These are phyloP conservation scores for Strigops habroptila DNA, from an alignment of 2,113 vertebrate genomes.

Conservation along the genomic window DNA sequence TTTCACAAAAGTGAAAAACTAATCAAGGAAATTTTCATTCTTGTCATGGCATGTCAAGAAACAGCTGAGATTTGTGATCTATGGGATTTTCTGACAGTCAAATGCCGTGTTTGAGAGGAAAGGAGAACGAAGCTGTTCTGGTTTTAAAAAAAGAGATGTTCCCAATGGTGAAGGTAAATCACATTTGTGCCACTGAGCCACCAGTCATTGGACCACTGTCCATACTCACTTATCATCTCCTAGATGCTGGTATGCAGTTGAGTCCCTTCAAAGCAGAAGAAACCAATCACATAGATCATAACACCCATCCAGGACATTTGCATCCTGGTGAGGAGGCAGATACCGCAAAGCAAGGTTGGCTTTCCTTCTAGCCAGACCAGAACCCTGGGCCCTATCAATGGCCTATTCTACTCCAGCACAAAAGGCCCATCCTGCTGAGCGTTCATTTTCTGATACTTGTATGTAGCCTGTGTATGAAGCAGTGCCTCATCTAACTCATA, in stretches of 20 bases:
- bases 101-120: not conserved
- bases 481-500: too few relatives aligned
- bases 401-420: not conserved
- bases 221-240: not conserved
- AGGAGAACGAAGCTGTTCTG: not conserved
- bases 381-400: not conserved
- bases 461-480: not conserved
- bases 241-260: not conserved
- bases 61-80: not conserved
- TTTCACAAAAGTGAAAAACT: not conserved
- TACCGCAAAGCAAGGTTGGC: not conserved
- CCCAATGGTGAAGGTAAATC: not conserved
- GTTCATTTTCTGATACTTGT: not conserved
- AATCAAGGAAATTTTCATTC: not conserved
- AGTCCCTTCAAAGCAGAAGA: not conserved
- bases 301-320: not conserved
- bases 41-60: not conserved
- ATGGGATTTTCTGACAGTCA: not conserved
- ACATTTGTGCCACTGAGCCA: not conserved
- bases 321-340: not conserved
- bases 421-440: not conserved
- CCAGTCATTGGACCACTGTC: not conserved
- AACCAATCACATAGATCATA: not conserved
- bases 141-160: not conserved
- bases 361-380: not conserved